Evolutionary conservation across 1,140 invertebrate species (phyloP).

Genomic region (Diabrotica undecimpunctata): DNA sequence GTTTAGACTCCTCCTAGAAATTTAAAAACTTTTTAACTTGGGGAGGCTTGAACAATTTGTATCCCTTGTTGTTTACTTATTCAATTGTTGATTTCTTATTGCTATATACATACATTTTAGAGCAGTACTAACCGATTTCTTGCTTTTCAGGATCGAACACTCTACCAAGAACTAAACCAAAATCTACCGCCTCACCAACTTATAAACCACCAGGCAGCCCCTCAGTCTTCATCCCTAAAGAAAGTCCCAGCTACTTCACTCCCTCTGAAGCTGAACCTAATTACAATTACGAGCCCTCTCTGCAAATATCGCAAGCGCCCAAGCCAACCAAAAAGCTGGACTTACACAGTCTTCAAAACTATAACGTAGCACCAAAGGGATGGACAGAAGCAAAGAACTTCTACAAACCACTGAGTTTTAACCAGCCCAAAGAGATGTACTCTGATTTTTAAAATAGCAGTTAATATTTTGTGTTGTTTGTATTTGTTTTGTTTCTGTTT

Average conservation of each 20-base stretch:
- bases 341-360: constrained; percentile 54
- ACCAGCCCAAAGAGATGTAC: constrained; percentile 53
- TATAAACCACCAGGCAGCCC: constrained; percentile 43
- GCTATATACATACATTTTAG: no score
- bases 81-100: no score
- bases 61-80: no score
- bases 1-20: no score
- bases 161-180: constrained; percentile 52
- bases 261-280: constrained; percentile 39
- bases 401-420: constrained; percentile 67
- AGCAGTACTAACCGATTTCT: no score
- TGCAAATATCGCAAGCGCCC: constrained; percentile 18
- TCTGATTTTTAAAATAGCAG: constrained; percentile 58
- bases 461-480: constrained; percentile 16
- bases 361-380: constrained; percentile 76
- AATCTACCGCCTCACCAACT: constrained; percentile 52
- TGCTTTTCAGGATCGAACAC: constrained; percentile 52
- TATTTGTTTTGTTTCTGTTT: constrained; percentile 7
- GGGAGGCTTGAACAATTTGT: no score
- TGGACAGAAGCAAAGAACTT: constrained; percentile 65
- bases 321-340: constrained; percentile 30
- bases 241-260: constrained; percentile 48
- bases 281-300: constrained; percentile 17
- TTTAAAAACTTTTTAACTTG: no score
- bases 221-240: constrained; percentile 48